These are phyloP conservation scores for Ophion costatus DNA, from an alignment of 2,888 invertebrate species.

Conservation along the genomic window DNA sequence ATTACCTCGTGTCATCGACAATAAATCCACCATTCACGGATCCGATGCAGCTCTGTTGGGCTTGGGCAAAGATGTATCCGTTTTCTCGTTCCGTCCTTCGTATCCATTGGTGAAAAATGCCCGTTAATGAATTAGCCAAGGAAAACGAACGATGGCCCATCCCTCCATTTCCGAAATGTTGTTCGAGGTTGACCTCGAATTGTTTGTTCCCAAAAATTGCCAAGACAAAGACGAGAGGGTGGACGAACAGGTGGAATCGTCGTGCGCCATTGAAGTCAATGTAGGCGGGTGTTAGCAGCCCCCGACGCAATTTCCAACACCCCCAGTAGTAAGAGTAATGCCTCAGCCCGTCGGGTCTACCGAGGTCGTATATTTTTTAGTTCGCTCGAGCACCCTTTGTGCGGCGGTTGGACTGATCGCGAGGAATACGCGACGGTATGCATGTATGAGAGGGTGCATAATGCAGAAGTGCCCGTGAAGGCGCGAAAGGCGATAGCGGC, in stretches of 20 bases:
- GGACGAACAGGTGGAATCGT: not conserved
- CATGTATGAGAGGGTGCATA: slow-evolving; percentile 50
- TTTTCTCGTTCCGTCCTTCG: not conserved
- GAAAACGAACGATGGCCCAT: slow-evolving; percentile 1
- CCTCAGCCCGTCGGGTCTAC: slow-evolving; percentile 43
- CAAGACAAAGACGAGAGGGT: slow-evolving; percentile 9
- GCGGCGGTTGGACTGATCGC: slow-evolving; percentile 28
- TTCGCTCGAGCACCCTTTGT: slow-evolving; percentile 36
- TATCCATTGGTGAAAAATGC: slow-evolving; percentile 12
- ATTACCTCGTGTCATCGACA: not conserved
- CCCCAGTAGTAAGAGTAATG: slow-evolving; percentile 51
- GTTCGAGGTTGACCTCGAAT: slow-evolving; percentile 6
- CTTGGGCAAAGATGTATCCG: slow-evolving; percentile 2
- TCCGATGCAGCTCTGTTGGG: not conserved
- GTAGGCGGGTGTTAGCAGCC: not conserved
- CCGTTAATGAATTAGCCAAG: not conserved
- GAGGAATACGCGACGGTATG: slow-evolving; percentile 36
- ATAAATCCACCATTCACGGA: not conserved
- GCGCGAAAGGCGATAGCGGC: slow-evolving; percentile 52
- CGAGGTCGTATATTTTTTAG: slow-evolving; percentile 53
- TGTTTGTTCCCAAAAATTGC: slow-evolving; percentile 25
- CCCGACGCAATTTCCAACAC: slow-evolving; percentile 51
- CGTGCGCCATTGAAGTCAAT: slow-evolving; percentile 1
- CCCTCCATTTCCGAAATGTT: not conserved
- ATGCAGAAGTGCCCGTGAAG: slow-evolving; percentile 49